These are phyloP conservation scores for Drosophila melanosoma DNA, from an alignment of 2,888 invertebrate species.

Conservation along the genomic window DNA sequence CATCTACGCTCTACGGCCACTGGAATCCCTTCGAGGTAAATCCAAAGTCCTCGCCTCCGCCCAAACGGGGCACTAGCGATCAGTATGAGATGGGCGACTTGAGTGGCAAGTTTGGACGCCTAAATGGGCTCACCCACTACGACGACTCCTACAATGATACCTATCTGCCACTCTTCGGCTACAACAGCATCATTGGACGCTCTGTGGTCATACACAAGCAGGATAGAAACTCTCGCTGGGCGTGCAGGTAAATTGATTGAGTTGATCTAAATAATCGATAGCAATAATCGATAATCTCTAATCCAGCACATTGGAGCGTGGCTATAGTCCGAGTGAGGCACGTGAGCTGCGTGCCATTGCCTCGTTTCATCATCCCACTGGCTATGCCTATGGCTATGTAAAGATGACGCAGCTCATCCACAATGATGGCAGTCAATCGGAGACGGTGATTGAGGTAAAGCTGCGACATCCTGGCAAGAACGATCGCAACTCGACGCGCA, in stretches of 20 bases:
- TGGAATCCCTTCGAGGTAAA: conserved; percentile 94
- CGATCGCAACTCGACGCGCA: conserved; percentile 92
- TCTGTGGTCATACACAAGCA: conserved; percentile 93
- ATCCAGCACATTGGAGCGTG: conserved; percentile 91
- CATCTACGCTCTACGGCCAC: conserved; percentile 91
- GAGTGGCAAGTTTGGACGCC: conserved; percentile 93
- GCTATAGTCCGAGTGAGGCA: conserved; percentile 94
- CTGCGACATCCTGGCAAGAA: conserved; percentile 94
- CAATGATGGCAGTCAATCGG: conserved; percentile 93
- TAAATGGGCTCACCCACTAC: conserved; percentile 88
- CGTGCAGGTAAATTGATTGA: conserved; percentile 86
- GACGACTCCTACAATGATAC: conserved; percentile 90
- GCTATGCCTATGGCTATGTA: conserved; percentile 94
- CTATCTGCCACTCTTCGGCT: conserved; percentile 92
- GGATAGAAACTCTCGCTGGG: conserved; percentile 89
- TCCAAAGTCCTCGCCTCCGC: conserved; percentile 87
- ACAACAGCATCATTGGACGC: conserved; percentile 92
- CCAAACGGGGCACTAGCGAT: conserved; percentile 90
- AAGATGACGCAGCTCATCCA: conserved; percentile 95
- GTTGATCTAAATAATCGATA: not conserved
- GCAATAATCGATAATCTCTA: not conserved
- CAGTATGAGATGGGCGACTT: conserved; percentile 95
- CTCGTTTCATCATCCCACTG: conserved; percentile 94
- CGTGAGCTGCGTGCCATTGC: conserved; percentile 94
- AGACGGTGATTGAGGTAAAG: conserved; percentile 95